Conservation (phyloP, 2,113 vertebrate species). For the Chionomys nivalis region DNA sequence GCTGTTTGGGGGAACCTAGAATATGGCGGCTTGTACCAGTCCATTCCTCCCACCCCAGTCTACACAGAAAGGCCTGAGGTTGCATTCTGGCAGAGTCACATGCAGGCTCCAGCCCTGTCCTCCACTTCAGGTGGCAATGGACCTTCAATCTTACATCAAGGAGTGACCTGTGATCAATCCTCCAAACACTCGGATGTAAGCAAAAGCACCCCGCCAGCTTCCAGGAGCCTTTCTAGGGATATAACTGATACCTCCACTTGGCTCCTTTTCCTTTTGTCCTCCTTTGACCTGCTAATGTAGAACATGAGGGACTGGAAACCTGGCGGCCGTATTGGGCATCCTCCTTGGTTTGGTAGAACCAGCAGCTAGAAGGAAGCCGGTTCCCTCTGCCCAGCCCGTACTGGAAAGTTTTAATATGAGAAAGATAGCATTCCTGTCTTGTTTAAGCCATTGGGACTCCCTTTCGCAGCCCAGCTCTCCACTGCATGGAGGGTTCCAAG, state of each 20-base stretch:
- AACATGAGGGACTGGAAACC: conserved; percentile 22
- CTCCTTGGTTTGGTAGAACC: neutral
- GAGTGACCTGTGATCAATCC: neutral
- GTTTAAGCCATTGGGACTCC: neutral
- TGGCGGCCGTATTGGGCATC: neutral
- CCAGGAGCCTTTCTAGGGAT: neutral
- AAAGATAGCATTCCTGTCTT: neutral
- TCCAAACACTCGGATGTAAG: neutral
- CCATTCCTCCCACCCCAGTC: neutral
- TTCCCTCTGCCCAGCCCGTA: neutral
- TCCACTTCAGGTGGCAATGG: neutral
- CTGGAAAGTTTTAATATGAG: neutral
- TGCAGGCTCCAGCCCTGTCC: neutral
- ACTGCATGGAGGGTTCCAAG: neutral
- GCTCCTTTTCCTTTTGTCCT: neutral
- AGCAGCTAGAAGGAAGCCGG: neutral
- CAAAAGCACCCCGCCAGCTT: neutral
- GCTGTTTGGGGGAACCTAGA: neutral
- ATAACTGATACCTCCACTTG: neutral
- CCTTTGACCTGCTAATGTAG: neutral
- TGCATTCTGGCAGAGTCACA: neutral
- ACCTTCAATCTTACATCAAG: neutral
- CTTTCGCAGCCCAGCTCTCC: neutral
- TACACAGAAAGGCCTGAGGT: neutral
- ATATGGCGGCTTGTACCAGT: neutral